A percentile compares a stretch with the other conserved stretches of the same genome.
Evolutionary conservation across 2,888 invertebrate genomes (phyloP).

Genomic region (Aphodius granarius): DNA sequence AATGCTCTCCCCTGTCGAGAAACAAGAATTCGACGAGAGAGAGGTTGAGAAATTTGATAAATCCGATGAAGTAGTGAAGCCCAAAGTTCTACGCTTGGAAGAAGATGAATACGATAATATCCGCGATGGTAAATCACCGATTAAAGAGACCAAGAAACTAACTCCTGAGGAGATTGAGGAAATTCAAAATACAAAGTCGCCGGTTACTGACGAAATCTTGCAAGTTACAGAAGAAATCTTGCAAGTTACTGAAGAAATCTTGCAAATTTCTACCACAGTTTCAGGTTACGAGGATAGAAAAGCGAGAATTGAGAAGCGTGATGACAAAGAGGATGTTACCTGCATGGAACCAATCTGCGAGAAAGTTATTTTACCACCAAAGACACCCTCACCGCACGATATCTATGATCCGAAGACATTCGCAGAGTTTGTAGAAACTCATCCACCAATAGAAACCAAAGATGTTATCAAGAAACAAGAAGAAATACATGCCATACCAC

Average conservation of each 20-base stretch:
- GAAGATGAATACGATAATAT: slow-evolving; percentile 1
- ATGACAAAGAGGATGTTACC: slow-evolving; percentile 2
- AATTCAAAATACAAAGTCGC: not conserved
- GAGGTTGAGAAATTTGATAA: slow-evolving; percentile 17
- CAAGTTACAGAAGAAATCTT: not conserved
- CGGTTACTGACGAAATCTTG: not conserved
- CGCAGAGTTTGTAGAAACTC: not conserved
- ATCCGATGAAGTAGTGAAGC: slow-evolving; percentile 8
- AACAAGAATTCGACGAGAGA: slow-evolving; percentile 2
- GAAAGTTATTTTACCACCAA: slow-evolving; percentile 39
- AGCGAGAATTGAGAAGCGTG: not conserved
- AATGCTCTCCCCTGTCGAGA: not conserved
- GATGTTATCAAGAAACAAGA: not conserved
- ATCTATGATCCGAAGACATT: not conserved
- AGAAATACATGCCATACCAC: not conserved
- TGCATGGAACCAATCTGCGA: slow-evolving; percentile 43
- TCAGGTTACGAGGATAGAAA: too few species aligned
- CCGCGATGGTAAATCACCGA: not conserved
- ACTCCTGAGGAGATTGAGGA: slow-evolving; percentile 5
- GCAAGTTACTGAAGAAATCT: not conserved
- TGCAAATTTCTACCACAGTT: not conserved
- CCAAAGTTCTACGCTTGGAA: not conserved
- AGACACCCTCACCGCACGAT: not conserved
- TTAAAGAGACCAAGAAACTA: slow-evolving; percentile 1
- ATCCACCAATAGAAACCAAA: not conserved